phyloP scores from a whole-genome alignment of 2,113 vertebrate species.

The Sinocyclocheilus rhinocerous region DNA sequence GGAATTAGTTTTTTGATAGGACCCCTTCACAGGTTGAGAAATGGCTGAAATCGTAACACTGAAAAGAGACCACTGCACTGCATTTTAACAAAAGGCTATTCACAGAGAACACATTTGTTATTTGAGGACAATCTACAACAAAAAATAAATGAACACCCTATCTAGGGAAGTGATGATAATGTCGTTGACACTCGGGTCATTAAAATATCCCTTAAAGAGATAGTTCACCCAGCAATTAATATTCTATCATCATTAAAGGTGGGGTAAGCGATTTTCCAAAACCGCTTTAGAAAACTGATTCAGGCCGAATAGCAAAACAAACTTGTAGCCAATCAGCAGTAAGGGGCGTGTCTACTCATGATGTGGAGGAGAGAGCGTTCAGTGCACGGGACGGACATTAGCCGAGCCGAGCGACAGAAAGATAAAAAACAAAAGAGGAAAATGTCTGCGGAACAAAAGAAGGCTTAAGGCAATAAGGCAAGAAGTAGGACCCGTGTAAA shows the following conservation, averaged over 20 bases:
- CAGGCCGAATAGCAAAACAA: too few species aligned
- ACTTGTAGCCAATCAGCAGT: too few species aligned
- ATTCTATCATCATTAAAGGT: not conserved
- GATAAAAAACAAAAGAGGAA: too few species aligned
- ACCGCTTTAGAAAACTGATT: too few species aligned
- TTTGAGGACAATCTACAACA: constrained; percentile 45
- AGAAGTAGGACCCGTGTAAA: too few species aligned
- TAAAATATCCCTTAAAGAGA: not conserved
- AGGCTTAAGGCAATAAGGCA: too few species aligned
- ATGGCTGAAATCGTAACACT: constrained; percentile 58
- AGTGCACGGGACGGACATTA: too few species aligned
- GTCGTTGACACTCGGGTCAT: not conserved
- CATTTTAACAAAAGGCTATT: constrained; percentile 32
- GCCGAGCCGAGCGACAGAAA: too few species aligned
- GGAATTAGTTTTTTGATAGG: constrained; percentile 70
- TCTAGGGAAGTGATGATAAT: not conserved
- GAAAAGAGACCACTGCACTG: constrained; percentile 15
- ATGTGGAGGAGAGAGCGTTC: too few species aligned
- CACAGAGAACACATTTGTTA: constrained; percentile 27
- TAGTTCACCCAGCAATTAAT: not conserved
- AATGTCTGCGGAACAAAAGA: too few species aligned
- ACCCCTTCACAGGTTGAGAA: constrained; percentile 55
- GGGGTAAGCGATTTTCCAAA: too few species aligned
- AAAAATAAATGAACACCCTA: constrained; percentile 6
- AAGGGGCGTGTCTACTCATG: too few species aligned